Conservation (phyloP, 1,140 invertebrate genomes). For the Stegodyphus dumicola region DNA sequence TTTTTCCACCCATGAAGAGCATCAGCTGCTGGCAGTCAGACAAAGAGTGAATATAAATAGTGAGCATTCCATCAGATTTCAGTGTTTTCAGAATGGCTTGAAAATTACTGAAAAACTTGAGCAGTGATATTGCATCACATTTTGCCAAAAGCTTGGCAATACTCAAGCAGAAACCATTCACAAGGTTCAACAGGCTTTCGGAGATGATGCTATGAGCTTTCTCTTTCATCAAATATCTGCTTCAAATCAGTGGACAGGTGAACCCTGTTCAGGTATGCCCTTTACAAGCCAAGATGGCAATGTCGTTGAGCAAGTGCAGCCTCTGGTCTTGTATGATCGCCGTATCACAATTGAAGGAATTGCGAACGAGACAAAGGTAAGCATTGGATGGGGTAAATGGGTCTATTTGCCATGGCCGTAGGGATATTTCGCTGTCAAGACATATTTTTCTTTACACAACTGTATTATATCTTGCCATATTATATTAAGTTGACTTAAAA, state of each 20-base stretch:
- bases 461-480: too few relatives aligned
- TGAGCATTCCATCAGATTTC: background rate
- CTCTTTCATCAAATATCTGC: slow-evolving; percentile 64
- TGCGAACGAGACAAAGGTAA: too few relatives aligned
- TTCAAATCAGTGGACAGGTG: slow-evolving; percentile 63
- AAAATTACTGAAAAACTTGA: slow-evolving; percentile 13
- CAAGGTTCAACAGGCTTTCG: slow-evolving; percentile 62
- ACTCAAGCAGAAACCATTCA: too few relatives aligned
- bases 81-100: background rate
- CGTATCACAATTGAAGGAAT: slow-evolving; percentile 62
- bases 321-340: slow-evolving; percentile 55
- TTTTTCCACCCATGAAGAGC: slow-evolving; percentile 45
- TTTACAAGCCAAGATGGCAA: slow-evolving; percentile 63
- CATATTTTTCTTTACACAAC: too few relatives aligned
- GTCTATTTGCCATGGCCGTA: too few relatives aligned
- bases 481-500: too few relatives aligned
- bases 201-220: slow-evolving; percentile 62
- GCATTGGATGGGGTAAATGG: too few relatives aligned
- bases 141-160: slow-evolving; percentile 48
- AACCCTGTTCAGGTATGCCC: slow-evolving; percentile 55
- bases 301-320: slow-evolving; percentile 57
- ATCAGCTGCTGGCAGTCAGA: slow-evolving; percentile 8
- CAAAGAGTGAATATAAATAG: background rate
- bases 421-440: too few relatives aligned
- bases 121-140: slow-evolving; percentile 62